A percentile compares a stretch with the other conserved stretches of the same genome.
These are phyloP conservation scores for Catagonus wagneri DNA, from an alignment of 2,113 vertebrate species.

Conservation along the genomic window DNA sequence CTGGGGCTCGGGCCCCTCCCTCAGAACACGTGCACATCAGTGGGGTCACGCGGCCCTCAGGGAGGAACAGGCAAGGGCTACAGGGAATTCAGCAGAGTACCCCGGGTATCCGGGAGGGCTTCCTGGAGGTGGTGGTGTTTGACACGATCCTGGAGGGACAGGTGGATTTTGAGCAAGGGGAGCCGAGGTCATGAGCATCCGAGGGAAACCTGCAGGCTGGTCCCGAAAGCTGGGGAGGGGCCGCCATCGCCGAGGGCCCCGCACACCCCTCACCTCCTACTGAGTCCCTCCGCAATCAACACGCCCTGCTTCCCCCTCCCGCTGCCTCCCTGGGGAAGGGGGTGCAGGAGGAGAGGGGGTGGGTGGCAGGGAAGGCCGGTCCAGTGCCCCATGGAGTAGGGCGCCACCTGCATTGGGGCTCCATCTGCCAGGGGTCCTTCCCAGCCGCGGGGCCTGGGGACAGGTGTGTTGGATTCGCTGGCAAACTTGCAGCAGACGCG, in stretches of 20 bases:
- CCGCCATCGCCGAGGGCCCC: not conserved
- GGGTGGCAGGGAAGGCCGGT: fast-evolving
- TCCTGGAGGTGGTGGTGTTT: not conserved
- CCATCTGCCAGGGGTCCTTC: not conserved
- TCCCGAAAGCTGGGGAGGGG: not conserved
- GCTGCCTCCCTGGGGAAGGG: not conserved
- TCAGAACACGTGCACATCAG: not conserved
- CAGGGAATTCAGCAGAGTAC: not conserved
- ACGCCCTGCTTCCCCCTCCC: not conserved
- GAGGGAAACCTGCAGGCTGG: not conserved
- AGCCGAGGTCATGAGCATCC: not conserved
- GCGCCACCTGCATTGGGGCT: not conserved
- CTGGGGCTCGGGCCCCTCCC: not conserved
- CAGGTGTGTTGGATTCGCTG: fast-evolving
- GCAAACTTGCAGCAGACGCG: too few relatives aligned
- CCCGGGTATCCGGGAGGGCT: not conserved
- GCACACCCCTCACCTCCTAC: not conserved
- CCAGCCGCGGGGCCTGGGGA: not conserved
- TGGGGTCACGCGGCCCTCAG: not conserved
- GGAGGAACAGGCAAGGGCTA: not conserved
- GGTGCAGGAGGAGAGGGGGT: fast-evolving
- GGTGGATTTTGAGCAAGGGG: not conserved
- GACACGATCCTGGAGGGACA: not conserved
- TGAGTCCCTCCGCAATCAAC: not conserved
- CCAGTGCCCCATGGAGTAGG: fast-evolving